A percentile compares a stretch with the other conserved stretches of the same genome.
Conservation (phyloP, 2,797 vertebrate species). For the Podarcis lilfordi region DNA sequence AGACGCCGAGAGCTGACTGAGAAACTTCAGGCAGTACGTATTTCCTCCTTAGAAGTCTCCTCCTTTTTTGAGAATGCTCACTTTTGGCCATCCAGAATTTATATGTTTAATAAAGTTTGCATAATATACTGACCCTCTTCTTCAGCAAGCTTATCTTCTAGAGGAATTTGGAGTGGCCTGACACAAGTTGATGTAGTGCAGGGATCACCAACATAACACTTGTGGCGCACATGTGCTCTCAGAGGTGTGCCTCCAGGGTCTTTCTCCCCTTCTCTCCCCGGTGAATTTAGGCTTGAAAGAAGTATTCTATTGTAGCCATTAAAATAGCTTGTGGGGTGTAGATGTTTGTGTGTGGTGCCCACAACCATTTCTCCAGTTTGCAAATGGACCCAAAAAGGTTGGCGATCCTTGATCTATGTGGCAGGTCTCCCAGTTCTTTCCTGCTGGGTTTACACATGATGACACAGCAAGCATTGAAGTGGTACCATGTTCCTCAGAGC, state of each 20-base stretch:
- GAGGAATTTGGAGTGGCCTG: not conserved
- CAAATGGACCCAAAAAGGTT: no score
- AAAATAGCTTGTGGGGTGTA: no score
- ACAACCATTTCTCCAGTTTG: no score
- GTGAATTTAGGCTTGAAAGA: no score
- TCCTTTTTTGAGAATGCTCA: not conserved
- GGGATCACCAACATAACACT: no score
- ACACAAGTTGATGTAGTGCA: not conserved
- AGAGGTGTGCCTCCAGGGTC: no score
- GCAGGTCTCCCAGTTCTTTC: not conserved
- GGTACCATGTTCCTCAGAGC: not conserved
- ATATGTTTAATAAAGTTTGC: not conserved
- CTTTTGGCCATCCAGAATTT: not conserved
- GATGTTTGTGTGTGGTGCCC: no score
- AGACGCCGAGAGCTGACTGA: conserved; percentile 96
- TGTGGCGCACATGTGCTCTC: no score
- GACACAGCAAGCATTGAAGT: not conserved
- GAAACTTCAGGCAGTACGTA: conserved; percentile 95
- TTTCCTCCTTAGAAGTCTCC: conserved; percentile 16
- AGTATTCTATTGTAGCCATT: no score
- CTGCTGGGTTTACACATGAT: not conserved
- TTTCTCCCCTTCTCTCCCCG: no score
- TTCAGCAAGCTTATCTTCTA: not conserved
- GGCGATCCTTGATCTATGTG: no score
- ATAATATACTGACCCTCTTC: fast-evolving